Evolutionary conservation across 2,888 invertebrate species (phyloP).

Genomic region (Luperina testacea): DNA sequence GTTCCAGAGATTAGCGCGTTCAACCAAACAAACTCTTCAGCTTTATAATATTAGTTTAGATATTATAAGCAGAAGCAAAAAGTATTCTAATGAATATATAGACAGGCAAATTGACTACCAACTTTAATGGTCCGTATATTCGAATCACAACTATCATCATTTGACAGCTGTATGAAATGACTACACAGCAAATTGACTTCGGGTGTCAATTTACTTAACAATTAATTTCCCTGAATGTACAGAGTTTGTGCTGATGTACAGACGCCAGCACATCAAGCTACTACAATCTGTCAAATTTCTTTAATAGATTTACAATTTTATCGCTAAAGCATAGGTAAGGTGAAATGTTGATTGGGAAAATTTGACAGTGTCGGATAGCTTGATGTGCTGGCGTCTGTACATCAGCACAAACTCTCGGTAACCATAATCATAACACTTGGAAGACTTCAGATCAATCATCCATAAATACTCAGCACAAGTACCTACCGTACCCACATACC

Average conservation of each 20-base stretch:
- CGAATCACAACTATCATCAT: neutral
- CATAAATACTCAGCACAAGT: neutral
- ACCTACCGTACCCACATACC: neutral
- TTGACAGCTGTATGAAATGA: neutral
- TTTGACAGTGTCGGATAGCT: no score
- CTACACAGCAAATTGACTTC: neutral
- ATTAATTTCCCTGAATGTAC: neutral
- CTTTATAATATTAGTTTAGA: no score
- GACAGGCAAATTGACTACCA: neutral
- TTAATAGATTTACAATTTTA: no score
- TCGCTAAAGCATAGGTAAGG: no score
- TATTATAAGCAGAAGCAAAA: neutral
- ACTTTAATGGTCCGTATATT: neutral
- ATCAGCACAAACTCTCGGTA: neutral
- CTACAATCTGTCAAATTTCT: no score
- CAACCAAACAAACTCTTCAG: no score
- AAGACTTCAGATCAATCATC: constrained; percentile 42
- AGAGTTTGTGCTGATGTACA: no score
- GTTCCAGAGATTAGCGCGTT: no score
- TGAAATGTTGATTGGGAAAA: no score
- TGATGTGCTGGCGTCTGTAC: neutral
- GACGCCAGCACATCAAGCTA: no score
- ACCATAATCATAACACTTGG: constrained; percentile 22
- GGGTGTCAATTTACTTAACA: neutral
- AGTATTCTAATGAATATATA: neutral